Evolutionary conservation across 2,113 vertebrate species (phyloP), one percentile per base, ranked within the genome.

Genomic region (Argyrosomus japonicus): DNA sequence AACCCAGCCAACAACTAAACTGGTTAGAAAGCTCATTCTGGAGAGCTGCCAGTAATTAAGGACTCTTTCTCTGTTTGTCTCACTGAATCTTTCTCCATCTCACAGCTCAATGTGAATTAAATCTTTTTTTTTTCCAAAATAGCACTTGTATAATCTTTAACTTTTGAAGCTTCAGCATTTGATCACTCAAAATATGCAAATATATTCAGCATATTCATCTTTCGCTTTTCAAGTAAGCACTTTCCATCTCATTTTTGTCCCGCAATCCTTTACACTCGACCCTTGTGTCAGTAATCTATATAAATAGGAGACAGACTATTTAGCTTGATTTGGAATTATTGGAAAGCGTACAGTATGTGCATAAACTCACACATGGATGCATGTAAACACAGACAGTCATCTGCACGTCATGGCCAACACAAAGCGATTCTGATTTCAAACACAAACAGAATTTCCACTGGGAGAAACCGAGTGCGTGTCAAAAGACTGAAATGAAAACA

Each of bases 141-240:
- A 70, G 61, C 50, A 65, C 47, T 81, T 80, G 60, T 78, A 50
- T 77, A 83, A 71, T 86, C 75, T 72, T 85, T 73, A 74, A 79
- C 77, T 72, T 92, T 82, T 88, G 81, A 91, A 86, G 53, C 23
- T 54, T 32, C 9, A 48, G 62, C 77, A 83, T 90, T 80, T 88
- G 73, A 88, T 91, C 83, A n/a, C 2, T 80, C 29, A 75, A 87
- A 74, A 83, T 88, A 93, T 94, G 90, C 79, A 81, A 90, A 94
- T 83, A 18, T 86, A 92, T 92, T 86, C 87, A 81, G 45, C 62
- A 71, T 76, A 85, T 87, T 88, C 78, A 84, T 72, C 54, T 75
- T 75, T 83, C 32, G 68, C 85, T 80, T 60, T 88, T 90, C 36
- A 76, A 83, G 40, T 53, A 71, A 79, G 19, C 71, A 71, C 79